Evolutionary conservation across 2,888 invertebrate genomes (phyloP), one percentile per base, ranked within the genome.

Genomic region (Ormyrus thymus): DNA sequence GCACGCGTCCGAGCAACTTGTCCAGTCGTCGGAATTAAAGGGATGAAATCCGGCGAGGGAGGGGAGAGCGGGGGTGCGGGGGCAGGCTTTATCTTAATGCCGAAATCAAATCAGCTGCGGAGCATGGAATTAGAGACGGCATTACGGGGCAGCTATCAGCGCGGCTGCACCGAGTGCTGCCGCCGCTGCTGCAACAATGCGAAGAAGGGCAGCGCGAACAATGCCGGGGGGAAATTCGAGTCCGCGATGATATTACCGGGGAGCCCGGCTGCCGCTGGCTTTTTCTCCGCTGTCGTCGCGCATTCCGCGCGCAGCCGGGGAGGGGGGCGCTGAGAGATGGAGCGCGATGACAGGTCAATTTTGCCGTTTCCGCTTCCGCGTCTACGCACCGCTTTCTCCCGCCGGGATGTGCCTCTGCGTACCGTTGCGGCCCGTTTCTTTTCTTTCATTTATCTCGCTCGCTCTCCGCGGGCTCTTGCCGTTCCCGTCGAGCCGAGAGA

Each of bases 121-220:
- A 61, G 87, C 84, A 86, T 85, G 89, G 90, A 89, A 90, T 90
- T 89, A 90, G 88, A 90, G 88, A 89, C 86, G 89, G 90, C 89
- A 89, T 89, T 89, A 89, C 86, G 85, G 85, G 83, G 84, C 56
- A 65, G 78, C 88, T 89, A 90, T 89, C 90, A 86, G 86, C 86
- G 86, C 87, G 87, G 87, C 53, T 64, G 78, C 78, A 70, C 89
- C 89, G 83, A 81, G 70, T 29, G 75, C 80, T 80, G 82, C 83
- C 1, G 82, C 83, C 1, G 82, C 80, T 82, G 83, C 83, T 84
- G 83, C 84, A 84, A 87, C 87, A 89, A 89, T 87, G 83, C 84
- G 79, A 79, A 58, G 70, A 70, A 75, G 83, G 84, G 85, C 87
- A 86, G 87, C 86, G 88, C 86, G 88, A 86, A 89, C 89, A 89